Evolutionary conservation across 2,797 vertebrate genomes (phyloP).

Genomic region (Moxostoma hubbsi): DNA sequence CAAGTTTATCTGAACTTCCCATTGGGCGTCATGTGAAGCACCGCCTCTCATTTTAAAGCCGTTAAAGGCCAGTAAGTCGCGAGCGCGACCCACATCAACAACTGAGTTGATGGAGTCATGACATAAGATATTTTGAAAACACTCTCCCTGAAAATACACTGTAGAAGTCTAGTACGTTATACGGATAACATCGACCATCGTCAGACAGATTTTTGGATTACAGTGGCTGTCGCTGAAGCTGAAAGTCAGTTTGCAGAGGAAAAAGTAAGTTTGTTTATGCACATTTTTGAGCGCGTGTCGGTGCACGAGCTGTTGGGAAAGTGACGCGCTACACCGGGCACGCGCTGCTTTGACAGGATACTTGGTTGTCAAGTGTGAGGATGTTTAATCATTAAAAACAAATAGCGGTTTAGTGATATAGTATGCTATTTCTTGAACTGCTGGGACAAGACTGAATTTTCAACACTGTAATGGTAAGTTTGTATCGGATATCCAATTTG

Average conservation of each 20-base stretch:
- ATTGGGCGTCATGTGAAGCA: slow-evolving; percentile 55
- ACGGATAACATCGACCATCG: slow-evolving; percentile 14
- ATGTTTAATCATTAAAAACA: background rate
- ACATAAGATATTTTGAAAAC: background rate
- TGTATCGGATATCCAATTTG: background rate
- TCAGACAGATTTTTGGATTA: background rate
- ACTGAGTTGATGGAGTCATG: background rate
- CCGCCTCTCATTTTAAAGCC: slow-evolving; percentile 54
- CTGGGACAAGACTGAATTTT: background rate
- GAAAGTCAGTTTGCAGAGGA: background rate
- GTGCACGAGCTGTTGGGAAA: slow-evolving; percentile 11
- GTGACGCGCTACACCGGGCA: slow-evolving; percentile 2
- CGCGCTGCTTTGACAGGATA: background rate
- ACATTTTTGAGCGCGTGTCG: slow-evolving; percentile 18
- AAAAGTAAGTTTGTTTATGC: slow-evolving; percentile 47
- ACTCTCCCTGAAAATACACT: background rate
- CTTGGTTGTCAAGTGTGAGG: too few species aligned
- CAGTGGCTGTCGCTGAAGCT: slow-evolving; percentile 21
- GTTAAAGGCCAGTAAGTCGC: background rate
- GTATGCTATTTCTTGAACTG: background rate
- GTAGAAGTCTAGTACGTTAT: background rate
- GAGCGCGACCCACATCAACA: background rate
- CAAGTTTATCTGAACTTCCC: slow-evolving; percentile 46
- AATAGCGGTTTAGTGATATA: background rate
- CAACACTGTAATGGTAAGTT: background rate